phyloP scores from a whole-genome alignment of 2,797 vertebrate genomes.

The Microctenopoma stevenorrisi region DNA sequence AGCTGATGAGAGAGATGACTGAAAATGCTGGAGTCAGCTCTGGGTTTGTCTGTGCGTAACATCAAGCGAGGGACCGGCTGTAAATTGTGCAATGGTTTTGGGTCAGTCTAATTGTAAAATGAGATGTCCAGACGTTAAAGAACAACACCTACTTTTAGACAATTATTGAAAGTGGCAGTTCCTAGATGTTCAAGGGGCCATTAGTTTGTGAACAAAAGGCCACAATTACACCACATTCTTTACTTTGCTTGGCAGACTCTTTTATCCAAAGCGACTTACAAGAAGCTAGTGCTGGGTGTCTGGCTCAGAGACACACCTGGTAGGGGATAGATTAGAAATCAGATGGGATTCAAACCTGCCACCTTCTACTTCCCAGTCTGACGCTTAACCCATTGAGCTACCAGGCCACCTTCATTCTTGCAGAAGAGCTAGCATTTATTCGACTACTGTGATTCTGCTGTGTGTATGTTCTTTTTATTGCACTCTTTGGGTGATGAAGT shows the following conservation, averaged over 20 bases:
- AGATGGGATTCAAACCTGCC: no score
- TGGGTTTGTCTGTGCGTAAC: background rate
- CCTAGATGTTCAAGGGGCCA: background rate
- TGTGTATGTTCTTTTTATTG: background rate
- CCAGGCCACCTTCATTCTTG: constrained; percentile 11
- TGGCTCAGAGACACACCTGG: no score
- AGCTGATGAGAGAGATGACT: constrained; percentile 36
- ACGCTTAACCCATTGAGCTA: no score
- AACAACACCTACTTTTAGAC: background rate
- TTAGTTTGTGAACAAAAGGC: constrained; percentile 20
- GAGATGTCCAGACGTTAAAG: background rate
- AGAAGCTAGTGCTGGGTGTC: no score
- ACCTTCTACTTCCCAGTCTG: no score
- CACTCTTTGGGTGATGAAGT: background rate
- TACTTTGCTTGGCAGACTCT: no score
- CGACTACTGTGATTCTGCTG: constrained; percentile 11
- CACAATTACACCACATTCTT: constrained; percentile 20
- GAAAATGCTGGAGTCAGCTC: constrained; percentile 12
- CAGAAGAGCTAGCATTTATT: constrained; percentile 32
- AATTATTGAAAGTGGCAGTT: constrained; percentile 37
- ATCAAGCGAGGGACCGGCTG: constrained; percentile 19
- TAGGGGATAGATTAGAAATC: no score
- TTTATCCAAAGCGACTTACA: no score
- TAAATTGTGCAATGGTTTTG: background rate
- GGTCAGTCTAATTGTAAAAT: background rate